Evolutionary conservation across 2,888 invertebrate genomes (phyloP).

Genomic region (Mesorhabditis sp.): DNA sequence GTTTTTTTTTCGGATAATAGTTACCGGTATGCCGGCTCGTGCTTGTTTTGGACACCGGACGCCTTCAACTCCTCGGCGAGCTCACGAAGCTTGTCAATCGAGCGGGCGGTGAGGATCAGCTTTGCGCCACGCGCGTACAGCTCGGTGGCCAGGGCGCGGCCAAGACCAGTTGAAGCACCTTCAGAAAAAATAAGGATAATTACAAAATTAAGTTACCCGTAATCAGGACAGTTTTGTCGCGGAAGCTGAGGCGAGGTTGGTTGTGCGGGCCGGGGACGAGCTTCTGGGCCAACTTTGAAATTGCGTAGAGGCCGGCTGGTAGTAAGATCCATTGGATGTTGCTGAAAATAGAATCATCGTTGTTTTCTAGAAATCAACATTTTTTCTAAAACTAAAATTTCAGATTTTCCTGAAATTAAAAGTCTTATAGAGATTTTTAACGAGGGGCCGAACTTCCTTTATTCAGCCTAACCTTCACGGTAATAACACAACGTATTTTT

Average conservation of each 20-base stretch:
- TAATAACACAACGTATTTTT: too few relatives aligned
- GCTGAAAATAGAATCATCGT: too few relatives aligned
- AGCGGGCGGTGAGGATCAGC: constrained; percentile 49
- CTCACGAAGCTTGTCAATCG: constrained; percentile 47
- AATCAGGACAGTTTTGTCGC: constrained; percentile 49
- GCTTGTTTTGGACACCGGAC: constrained; percentile 23
- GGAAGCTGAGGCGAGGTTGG: constrained; percentile 31
- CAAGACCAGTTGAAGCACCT: constrained; percentile 24
- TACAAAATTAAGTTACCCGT: constrained; percentile 15
- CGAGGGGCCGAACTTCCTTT: too few relatives aligned
- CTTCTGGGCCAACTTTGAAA: constrained; percentile 17
- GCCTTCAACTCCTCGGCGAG: constrained; percentile 46
- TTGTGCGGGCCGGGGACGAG: constrained; percentile 49
- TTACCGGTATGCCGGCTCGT: constrained; percentile 46
- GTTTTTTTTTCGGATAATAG: background rate
- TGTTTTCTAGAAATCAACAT: too few relatives aligned
- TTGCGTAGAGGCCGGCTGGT: constrained; percentile 28
- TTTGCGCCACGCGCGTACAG: constrained; percentile 47
- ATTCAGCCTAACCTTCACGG: too few relatives aligned
- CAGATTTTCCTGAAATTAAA: too few relatives aligned
- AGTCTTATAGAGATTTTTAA: too few relatives aligned
- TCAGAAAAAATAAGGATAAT: background rate
- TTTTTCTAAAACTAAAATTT: too few relatives aligned
- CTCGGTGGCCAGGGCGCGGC: constrained; percentile 42
- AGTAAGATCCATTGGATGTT: constrained; percentile 13